A percentile compares a stretch with the other conserved stretches of the same genome.
Conservation (phyloP, 2,888 invertebrate species). For the Lottia gigantea region DNA sequence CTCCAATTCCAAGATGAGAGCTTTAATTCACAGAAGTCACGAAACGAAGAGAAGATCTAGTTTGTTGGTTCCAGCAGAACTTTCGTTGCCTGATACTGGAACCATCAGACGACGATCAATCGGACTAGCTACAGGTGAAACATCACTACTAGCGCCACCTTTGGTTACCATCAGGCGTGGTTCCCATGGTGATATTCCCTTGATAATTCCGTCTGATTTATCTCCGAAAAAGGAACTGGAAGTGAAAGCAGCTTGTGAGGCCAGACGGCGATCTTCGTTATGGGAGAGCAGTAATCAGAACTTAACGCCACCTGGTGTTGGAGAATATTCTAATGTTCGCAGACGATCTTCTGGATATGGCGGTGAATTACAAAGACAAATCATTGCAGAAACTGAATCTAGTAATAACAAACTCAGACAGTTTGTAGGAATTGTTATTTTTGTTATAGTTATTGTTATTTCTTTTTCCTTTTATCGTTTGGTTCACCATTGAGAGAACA, state of each 20-base stretch:
- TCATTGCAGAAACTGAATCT: background rate
- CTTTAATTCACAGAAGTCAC: background rate
- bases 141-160: background rate
- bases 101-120: background rate
- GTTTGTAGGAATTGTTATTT: background rate
- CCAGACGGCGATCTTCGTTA: background rate
- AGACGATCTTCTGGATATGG: slow-evolving; percentile 1
- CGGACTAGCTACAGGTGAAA: background rate
- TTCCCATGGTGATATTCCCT: background rate
- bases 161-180: background rate
- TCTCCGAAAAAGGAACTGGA: background rate
- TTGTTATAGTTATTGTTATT: background rate
- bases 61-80: background rate
- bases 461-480: background rate
- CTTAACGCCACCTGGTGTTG: background rate
- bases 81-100: background rate
- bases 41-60: background rate
- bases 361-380: background rate
- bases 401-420: background rate
- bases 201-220: background rate
- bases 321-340: background rate
- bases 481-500: background rate
- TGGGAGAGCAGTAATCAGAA: background rate
- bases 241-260: background rate
- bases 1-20: background rate